A percentile compares a stretch with the other conserved stretches of the same genome.
Evolutionary conservation across 2,797 vertebrate species (phyloP).

Genomic region (Lepidocolaptes lacrymiger): DNA sequence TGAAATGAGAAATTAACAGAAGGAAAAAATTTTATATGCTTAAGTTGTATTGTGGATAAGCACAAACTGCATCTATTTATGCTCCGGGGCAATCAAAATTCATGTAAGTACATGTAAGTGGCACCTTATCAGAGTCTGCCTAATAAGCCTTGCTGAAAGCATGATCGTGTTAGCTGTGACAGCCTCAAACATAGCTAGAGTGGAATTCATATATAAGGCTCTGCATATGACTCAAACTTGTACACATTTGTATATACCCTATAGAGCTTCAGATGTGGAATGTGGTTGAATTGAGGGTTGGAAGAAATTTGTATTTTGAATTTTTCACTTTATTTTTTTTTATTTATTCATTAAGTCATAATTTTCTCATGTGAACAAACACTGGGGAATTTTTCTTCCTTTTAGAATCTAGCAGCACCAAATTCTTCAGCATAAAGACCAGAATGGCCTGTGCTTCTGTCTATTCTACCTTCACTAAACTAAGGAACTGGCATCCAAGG

Average conservation of each 20-base stretch:
- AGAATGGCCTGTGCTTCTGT: fast-evolving
- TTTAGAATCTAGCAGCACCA: background rate
- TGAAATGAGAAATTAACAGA: background rate
- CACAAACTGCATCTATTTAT: background rate
- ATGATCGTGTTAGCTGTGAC: background rate
- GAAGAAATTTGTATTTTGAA: background rate
- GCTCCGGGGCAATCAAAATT: background rate
- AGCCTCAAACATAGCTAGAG: background rate
- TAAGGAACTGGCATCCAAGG: background rate
- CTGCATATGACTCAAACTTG: background rate
- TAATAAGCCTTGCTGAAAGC: background rate
- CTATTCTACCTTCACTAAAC: background rate
- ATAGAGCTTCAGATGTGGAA: background rate
- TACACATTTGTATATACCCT: background rate
- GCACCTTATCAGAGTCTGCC: background rate
- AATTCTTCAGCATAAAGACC: background rate
- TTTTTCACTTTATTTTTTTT: background rate
- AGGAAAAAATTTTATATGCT: fast-evolving
- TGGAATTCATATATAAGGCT: background rate
- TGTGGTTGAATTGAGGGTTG: background rate
- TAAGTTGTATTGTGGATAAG: background rate
- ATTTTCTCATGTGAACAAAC: background rate
- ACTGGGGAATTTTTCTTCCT: background rate
- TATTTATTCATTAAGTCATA: background rate
- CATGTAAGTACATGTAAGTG: background rate